phyloP scores from a whole-genome alignment of 2,797 vertebrate genomes.

The Spinibarbus caldwelli region DNA sequence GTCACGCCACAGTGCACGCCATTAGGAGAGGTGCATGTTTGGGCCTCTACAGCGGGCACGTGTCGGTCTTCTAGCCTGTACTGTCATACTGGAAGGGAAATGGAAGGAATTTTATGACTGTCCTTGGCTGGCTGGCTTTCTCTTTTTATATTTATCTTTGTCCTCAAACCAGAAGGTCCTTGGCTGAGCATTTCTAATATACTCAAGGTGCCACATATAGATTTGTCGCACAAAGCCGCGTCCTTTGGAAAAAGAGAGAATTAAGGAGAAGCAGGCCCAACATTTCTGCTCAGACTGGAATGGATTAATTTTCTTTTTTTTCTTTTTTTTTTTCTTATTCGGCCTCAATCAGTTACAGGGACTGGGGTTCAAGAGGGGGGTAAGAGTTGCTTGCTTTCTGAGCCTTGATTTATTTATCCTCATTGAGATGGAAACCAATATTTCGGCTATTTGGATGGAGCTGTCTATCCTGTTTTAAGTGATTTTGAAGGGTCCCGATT shows the following conservation, averaged over 20 bases:
- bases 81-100: constrained; percentile 51
- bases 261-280: constrained; percentile 29
- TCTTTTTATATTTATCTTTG: constrained; percentile 25
- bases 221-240: constrained; percentile 37
- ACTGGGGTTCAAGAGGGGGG: not conserved
- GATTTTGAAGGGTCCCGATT: constrained; percentile 61
- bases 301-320: constrained; percentile 62
- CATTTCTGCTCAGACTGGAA: constrained; percentile 63
- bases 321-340: constrained; percentile 47
- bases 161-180: constrained; percentile 33
- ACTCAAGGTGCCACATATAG: constrained; percentile 33
- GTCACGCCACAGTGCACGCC: constrained; percentile 63
- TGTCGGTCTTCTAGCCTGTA: constrained; percentile 57
- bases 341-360: constrained; percentile 46
- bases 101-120: constrained; percentile 25
- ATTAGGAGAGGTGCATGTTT: constrained; percentile 61
- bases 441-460: constrained; percentile 55
- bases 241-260: constrained; percentile 35
- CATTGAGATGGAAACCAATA: constrained; percentile 45
- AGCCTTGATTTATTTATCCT: constrained; percentile 64
- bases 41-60: constrained; percentile 60
- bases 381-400: constrained; percentile 17
- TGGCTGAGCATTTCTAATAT: constrained; percentile 24
- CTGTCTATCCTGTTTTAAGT: constrained; percentile 60
- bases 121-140: constrained; percentile 15